Evolutionary conservation across 1,140 invertebrate genomes (phyloP).

Genomic region (Araneus ventricosus): DNA sequence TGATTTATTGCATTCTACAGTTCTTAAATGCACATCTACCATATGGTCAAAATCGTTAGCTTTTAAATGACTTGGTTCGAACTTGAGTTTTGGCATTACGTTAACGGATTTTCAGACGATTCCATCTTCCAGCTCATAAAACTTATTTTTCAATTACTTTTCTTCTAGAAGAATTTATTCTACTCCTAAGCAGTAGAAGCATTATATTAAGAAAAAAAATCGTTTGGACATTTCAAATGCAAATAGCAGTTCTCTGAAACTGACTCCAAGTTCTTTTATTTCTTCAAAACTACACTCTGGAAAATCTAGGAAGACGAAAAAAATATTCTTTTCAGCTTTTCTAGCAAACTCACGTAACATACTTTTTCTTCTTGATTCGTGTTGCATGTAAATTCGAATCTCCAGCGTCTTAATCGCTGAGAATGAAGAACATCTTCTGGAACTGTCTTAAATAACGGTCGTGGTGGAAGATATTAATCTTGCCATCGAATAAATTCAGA

Average conservation of each 20-base stretch:
- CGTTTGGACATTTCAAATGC: background rate
- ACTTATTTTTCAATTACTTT: no score
- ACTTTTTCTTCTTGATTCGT: background rate
- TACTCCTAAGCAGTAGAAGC: background rate
- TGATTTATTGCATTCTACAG: no score
- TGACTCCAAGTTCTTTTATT: background rate
- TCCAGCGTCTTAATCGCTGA: background rate
- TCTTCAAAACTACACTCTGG: background rate
- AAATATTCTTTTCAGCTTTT: background rate
- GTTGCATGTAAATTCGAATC: conserved; percentile 4
- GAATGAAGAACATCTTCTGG: background rate
- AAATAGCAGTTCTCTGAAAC: background rate
- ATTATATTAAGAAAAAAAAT: background rate
- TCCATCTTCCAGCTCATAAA: no score
- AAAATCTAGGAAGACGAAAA: background rate
- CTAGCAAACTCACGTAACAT: background rate
- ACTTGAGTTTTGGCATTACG: no score
- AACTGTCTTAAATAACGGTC: background rate
- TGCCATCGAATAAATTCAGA: background rate
- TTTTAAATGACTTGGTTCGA: no score
- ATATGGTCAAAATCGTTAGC: no score
- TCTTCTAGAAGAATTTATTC: background rate
- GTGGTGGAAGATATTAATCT: background rate
- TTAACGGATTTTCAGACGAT: no score
- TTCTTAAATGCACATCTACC: no score